A percentile compares a stretch with the other conserved stretches of the same genome.
These are phyloP conservation scores for Psittacula derbiana DNA, from an alignment of 2,797 vertebrate species.

Conservation along the genomic window DNA sequence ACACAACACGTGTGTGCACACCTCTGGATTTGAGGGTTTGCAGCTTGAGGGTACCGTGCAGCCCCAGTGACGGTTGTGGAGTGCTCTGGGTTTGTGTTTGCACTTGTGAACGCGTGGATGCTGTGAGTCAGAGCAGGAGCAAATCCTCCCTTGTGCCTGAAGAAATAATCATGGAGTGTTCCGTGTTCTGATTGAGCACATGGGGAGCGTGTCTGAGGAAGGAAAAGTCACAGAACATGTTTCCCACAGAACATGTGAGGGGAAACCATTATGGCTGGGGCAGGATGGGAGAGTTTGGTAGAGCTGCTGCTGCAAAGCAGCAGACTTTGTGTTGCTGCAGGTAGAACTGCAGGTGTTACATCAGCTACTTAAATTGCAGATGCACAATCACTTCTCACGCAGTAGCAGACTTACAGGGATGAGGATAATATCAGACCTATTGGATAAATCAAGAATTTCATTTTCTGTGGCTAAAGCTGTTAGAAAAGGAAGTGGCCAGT, in stretches of 20 bases:
- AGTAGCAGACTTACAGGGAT: not conserved
- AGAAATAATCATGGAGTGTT: not conserved
- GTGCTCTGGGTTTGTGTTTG: not conserved
- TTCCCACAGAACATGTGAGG: not conserved
- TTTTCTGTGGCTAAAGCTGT: not conserved
- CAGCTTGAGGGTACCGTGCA: not conserved
- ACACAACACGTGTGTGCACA: not conserved
- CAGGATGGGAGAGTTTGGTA: not conserved
- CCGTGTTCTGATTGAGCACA: not conserved
- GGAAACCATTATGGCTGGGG: not conserved
- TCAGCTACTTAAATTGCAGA: not conserved
- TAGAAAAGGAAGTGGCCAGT: not conserved
- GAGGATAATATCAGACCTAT: not conserved
- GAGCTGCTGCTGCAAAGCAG: not conserved
- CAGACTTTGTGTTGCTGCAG: not conserved
- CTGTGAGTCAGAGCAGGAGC: not conserved
- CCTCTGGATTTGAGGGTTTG: not conserved
- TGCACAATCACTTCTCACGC: not conserved
- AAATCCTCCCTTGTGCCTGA: not conserved
- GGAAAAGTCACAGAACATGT: not conserved
- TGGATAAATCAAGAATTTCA: not conserved
- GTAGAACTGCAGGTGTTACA: not conserved
- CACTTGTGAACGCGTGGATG: rapidly evolving
- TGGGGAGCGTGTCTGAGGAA: not conserved
- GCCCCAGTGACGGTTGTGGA: not conserved